Evolutionary conservation across 1,140 invertebrate genomes (phyloP), one percentile per base, ranked within the genome.

Genomic region (Drosophila navojoa): DNA sequence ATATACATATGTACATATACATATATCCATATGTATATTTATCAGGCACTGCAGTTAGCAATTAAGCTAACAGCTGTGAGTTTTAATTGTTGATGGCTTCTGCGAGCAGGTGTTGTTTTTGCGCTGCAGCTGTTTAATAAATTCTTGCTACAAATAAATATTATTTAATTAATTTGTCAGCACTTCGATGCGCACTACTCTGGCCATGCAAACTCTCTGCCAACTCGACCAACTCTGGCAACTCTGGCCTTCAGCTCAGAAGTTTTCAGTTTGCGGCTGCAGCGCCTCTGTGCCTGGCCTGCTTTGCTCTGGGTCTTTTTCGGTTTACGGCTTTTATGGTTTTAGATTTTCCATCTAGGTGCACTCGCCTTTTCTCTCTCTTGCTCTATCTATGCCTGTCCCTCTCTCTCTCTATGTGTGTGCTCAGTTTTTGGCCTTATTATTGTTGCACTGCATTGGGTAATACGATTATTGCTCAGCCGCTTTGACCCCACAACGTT

Each of bases 101-200:
- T 53, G 57, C 35, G 47, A 19, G 50, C 44, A 67, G 63, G 15
- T 49, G 58, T 47, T 54, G 61, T 40, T 11, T 54, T 27, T 3
- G 19, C 4, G 10, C 35, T 54, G 44, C 44, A 71, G 47, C 49
- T 60, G 55, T 50, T 66, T 68, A 87, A 79, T 86, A 86, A 86
- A 86, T 87, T 87, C 60, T 69, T 63, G 69, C 53, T 73, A 67
- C 76, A 62, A 70, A 87, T 86, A 87, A 87, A 87, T 86, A 82
- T 86, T 76, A 73, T 82, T 87, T 87, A 87, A 86, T 86, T 86
- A 87, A 86, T 86, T 86, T 87, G 64, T 44, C 50, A 75, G 66
- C 69, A 59, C 68, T 35, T 32, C 15, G 15, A 16, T 7, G 42
- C 5, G 15, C 42, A 16, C 2, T 16, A 40, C 53, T 72, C 62